These are phyloP conservation scores for Progne subis DNA, from an alignment of 2,113 vertebrate species.

Conservation along the genomic window DNA sequence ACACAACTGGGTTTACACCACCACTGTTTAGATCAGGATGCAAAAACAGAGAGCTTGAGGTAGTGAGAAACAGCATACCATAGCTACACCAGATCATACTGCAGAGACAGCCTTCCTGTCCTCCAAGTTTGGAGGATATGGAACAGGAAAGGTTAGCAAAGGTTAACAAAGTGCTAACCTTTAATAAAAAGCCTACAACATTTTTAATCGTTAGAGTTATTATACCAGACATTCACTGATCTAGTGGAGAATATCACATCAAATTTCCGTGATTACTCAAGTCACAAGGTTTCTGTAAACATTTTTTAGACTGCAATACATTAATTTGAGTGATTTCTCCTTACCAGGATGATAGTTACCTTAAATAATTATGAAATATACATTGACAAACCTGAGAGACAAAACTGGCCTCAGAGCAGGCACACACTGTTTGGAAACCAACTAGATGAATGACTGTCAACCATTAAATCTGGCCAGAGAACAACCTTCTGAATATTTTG, in stretches of 20 bases:
- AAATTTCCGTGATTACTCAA: not conserved
- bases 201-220: not conserved
- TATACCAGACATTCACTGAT: not conserved
- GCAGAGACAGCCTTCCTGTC: not conserved
- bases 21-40: not conserved
- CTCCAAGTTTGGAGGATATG: not conserved
- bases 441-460: not conserved
- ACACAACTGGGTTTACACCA: not conserved
- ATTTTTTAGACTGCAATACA: not conserved
- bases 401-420: not conserved
- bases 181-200: not conserved
- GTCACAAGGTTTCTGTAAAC: not conserved
- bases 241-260: not conserved
- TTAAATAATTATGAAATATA: not conserved
- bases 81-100: not conserved
- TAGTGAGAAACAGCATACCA: not conserved
- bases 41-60: not conserved
- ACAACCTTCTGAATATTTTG: not conserved
- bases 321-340: not conserved
- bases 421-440: accelerated
- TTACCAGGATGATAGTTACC: not conserved
- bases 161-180: not conserved
- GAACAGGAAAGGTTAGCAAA: not conserved
- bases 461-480: not conserved
- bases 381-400: not conserved